Evolutionary conservation across 2,797 vertebrate species (phyloP).

Genomic region (Epinephelus malabaricus): DNA sequence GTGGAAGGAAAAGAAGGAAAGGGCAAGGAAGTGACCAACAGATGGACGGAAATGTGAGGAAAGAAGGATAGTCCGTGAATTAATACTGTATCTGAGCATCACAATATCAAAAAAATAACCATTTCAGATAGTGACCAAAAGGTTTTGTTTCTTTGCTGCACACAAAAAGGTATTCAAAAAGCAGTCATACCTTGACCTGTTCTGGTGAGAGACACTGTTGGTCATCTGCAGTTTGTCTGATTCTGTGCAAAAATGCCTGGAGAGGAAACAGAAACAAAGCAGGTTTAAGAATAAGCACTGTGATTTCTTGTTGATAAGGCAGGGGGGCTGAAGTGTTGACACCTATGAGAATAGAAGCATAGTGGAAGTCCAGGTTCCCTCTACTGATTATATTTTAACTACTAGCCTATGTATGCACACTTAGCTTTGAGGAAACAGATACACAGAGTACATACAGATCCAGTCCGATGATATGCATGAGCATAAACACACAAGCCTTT

Average conservation of each 20-base stretch:
- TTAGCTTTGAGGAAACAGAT: constrained; percentile 47
- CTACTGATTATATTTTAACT: not conserved
- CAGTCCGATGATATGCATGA: not conserved
- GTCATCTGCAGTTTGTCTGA: constrained; percentile 92
- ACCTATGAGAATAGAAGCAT: not conserved
- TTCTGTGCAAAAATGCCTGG: constrained; percentile 95
- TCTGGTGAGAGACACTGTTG: constrained; percentile 96
- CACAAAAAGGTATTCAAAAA: not conserved
- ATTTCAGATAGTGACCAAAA: not conserved
- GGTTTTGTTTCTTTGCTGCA: not conserved
- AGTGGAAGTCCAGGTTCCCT: constrained; percentile 31
- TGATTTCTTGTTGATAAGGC: not conserved
- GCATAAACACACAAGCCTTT: constrained; percentile 14
- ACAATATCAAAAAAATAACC: not conserved
- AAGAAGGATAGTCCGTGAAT: not conserved
- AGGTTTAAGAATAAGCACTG: not conserved
- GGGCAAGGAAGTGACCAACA: constrained; percentile 50
- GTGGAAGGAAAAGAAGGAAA: constrained; percentile 31
- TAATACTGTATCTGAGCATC: not conserved
- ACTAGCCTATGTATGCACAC: not conserved
- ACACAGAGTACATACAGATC: not conserved
- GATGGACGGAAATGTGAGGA: constrained; percentile 35
- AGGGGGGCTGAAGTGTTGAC: not conserved
- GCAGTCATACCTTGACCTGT: constrained; percentile 92
- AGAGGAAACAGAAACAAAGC: constrained; percentile 43